Evolutionary conservation across 2,797 vertebrate species (phyloP).

Genomic region (Odontamblyopus rebecca): DNA sequence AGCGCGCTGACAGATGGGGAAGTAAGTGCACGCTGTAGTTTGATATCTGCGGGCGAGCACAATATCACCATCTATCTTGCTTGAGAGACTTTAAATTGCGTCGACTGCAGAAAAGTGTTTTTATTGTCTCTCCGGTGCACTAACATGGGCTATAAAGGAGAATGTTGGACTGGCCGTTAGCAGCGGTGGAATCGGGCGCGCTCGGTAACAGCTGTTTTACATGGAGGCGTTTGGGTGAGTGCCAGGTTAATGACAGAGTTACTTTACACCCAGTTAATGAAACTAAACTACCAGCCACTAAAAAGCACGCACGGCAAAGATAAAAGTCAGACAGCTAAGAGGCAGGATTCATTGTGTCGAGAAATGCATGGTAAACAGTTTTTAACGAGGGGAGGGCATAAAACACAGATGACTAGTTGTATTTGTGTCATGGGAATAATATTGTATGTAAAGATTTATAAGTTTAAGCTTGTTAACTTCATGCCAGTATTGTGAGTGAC

Average conservation of each 20-base stretch:
- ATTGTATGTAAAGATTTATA: neutral
- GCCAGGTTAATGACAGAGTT: constrained; percentile 1
- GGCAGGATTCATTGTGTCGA: neutral
- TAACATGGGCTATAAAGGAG: constrained; percentile 44
- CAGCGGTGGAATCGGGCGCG: constrained; percentile 25
- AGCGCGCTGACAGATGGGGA: constrained; percentile 44
- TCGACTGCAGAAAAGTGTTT: constrained; percentile 41
- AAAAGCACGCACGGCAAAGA: neutral
- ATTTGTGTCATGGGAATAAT: neutral
- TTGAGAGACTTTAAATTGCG: constrained; percentile 43
- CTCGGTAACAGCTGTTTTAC: constrained; percentile 19
- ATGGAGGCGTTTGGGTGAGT: neutral
- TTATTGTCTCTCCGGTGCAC: constrained; percentile 38
- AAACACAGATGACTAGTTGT: neutral
- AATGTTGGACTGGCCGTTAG: constrained; percentile 37
- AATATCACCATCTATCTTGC: constrained; percentile 53
- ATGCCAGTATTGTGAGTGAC: neutral
- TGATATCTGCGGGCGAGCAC: constrained; percentile 43
- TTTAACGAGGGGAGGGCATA: neutral
- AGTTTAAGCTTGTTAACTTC: neutral
- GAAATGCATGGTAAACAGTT: neutral
- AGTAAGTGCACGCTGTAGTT: constrained; percentile 45
- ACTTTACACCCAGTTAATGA: constrained; percentile 18
- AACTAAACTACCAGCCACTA: constrained; percentile 11
- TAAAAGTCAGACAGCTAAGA: neutral